Evolutionary conservation across 2,797 vertebrate species (phyloP).

Genomic region (Microctenopoma lineatum): DNA sequence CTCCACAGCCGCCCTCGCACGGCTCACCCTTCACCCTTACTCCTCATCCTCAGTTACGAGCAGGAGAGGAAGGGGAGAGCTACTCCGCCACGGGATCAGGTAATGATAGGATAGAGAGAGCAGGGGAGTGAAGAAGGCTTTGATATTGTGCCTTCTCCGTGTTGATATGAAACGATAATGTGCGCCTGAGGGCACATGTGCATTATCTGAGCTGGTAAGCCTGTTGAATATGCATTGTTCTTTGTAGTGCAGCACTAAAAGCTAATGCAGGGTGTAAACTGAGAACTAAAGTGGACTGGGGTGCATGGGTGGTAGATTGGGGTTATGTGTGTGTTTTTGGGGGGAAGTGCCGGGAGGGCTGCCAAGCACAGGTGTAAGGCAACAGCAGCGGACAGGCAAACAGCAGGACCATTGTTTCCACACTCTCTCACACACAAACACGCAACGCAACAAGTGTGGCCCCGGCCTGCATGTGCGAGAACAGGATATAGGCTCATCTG

Average conservation of each 20-base stretch:
- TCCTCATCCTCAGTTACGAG: slow-evolving; percentile 42
- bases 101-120: slow-evolving; percentile 21
- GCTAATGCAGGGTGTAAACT: slow-evolving; percentile 70
- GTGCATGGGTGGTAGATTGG: slow-evolving; percentile 37
- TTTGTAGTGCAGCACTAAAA: slow-evolving; percentile 67
- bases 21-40: slow-evolving; percentile 33
- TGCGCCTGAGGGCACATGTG: slow-evolving; percentile 41
- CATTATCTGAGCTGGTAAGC: slow-evolving; percentile 37
- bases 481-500: slow-evolving; percentile 75
- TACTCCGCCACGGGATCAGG: slow-evolving; percentile 12
- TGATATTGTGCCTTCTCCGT: slow-evolving; percentile 32
- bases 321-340: slow-evolving; percentile 32
- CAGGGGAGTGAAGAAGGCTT: slow-evolving; percentile 24
- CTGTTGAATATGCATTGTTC: slow-evolving; percentile 74
- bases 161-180: slow-evolving; percentile 52
- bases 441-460: slow-evolving; percentile 72
- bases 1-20: slow-evolving; percentile 39
- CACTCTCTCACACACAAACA: slow-evolving; percentile 35
- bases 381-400: slow-evolving; percentile 68
- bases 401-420: slow-evolving; percentile 82
- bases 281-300: slow-evolving; percentile 73
- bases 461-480: slow-evolving; percentile 69
- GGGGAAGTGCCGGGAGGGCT: slow-evolving; percentile 40
- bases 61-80: neutral
- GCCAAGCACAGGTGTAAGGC: slow-evolving; percentile 85